Percentiles rank a stretch among this genome's conserved stretches.
phyloP scores from a whole-genome alignment of 2,113 vertebrate species.

The Acinonyx jubatus region DNA sequence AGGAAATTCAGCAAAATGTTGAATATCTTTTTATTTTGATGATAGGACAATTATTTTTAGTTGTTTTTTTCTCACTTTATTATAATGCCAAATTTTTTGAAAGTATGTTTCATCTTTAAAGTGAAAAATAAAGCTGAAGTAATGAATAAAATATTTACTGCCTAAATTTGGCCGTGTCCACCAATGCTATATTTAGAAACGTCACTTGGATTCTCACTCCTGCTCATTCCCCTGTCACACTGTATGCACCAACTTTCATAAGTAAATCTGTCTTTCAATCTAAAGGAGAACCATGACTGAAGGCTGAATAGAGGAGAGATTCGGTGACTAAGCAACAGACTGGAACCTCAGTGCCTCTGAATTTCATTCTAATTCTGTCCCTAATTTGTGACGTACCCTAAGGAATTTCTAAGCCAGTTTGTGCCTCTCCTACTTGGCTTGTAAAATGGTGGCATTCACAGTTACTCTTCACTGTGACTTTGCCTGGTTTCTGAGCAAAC shows the following conservation, averaged over 20 bases:
- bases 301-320: conserved; percentile 42
- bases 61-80: background rate
- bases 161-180: background rate
- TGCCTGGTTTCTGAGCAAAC: background rate
- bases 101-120: background rate
- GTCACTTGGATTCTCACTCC: background rate
- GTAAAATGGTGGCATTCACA: background rate
- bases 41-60: background rate
- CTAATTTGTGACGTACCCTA: conserved; percentile 21
- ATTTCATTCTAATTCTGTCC: conserved; percentile 45
- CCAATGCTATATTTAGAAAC: background rate
- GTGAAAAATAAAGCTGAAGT: conserved; percentile 13
- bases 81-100: background rate
- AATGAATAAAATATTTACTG: conserved; percentile 40
- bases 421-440: background rate
- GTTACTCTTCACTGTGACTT: background rate
- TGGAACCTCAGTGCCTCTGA: conserved; percentile 32
- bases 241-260: conserved; percentile 44
- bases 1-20: conserved; percentile 8
- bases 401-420: conserved; percentile 47
- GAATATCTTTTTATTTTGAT: background rate
- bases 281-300: conserved; percentile 62
- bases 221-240: background rate
- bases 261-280: conserved; percentile 51
- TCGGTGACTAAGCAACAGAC: conserved; percentile 61